Conservation (phyloP, 1,140 invertebrate species). For the Ostrea edulis region DNA sequence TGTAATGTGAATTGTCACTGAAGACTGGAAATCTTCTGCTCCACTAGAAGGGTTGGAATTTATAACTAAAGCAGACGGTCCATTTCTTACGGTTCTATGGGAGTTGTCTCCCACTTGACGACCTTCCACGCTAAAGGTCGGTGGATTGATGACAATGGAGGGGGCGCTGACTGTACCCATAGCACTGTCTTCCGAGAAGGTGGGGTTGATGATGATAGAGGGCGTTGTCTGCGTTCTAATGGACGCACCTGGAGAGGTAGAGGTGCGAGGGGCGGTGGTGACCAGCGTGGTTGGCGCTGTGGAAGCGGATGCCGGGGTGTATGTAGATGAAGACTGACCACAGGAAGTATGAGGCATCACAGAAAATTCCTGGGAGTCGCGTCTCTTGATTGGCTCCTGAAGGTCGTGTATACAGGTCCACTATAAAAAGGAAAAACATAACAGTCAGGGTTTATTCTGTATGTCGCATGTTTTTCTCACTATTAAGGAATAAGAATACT, state of each 20-base stretch:
- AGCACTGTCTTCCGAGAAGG: background rate
- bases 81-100: background rate
- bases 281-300: constrained; percentile 47
- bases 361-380: constrained; percentile 35
- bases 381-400: constrained; percentile 79
- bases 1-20: constrained; percentile 31
- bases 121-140: constrained; percentile 40
- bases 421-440: constrained; percentile 78
- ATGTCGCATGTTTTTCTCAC: background rate
- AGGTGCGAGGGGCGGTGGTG: background rate
- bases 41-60: constrained; percentile 14
- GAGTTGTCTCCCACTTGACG: background rate
- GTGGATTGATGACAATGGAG: constrained; percentile 41
- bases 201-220: constrained; percentile 39
- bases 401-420: constrained; percentile 97
- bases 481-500: no score
- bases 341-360: constrained; percentile 56
- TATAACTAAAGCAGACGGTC: background rate
- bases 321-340: constrained; percentile 51
- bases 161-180: constrained; percentile 40
- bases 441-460: background rate
- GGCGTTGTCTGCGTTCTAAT: background rate
- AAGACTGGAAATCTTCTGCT: constrained; percentile 29
- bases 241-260: constrained; percentile 33
- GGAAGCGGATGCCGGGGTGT: constrained; percentile 58